phyloP scores from a whole-genome alignment of 2,113 vertebrate species.

The Acanthisitta chloris region DNA sequence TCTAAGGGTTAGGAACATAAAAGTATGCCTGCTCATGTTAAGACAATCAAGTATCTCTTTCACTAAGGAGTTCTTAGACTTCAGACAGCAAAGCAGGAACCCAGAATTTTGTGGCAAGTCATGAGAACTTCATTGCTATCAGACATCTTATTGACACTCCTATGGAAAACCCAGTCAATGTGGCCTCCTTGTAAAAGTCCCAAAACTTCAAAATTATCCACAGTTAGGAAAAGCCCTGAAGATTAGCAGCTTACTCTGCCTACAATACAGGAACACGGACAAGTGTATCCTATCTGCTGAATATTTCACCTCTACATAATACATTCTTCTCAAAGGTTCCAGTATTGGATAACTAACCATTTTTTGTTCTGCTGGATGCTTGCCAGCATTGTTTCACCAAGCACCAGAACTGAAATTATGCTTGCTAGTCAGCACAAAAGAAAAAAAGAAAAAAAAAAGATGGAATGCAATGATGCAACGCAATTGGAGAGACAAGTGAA shows the following conservation, averaged over 20 bases:
- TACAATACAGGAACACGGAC: neutral
- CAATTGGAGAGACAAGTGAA: neutral
- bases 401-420: neutral
- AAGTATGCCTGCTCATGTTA: neutral
- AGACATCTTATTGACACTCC: neutral
- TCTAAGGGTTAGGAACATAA: neutral
- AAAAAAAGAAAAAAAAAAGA: neutral
- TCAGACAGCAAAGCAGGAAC: neutral
- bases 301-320: neutral
- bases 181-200: neutral
- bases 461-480: fast-evolving
- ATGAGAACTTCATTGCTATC: neutral
- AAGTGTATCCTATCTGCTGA: neutral
- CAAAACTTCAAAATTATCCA: neutral
- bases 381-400: neutral
- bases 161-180: neutral
- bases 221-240: neutral
- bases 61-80: neutral
- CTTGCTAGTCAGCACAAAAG: neutral
- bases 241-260: neutral
- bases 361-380: neutral
- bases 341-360: neutral
- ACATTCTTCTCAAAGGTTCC: neutral
- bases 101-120: neutral
- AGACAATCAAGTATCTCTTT: neutral